These are phyloP conservation scores for Heliconius hermathena DNA, from an alignment of 1,140 invertebrate species.

Conservation along the genomic window DNA sequence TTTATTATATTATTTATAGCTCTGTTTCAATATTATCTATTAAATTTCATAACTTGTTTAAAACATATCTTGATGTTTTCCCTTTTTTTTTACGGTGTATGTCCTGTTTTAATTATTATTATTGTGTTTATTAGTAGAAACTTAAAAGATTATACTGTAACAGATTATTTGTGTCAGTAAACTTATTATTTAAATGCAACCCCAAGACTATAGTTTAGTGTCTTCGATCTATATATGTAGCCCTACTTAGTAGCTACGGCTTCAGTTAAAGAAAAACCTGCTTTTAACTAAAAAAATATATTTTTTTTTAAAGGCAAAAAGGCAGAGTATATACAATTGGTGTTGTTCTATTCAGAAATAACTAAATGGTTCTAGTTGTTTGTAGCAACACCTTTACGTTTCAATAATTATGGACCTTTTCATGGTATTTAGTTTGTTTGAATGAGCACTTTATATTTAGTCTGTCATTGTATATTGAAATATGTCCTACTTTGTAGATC, in stretches of 20 bases:
- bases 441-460: neutral
- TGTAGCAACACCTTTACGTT: neutral
- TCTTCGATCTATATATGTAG: neutral
- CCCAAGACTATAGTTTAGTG: neutral
- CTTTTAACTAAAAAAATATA: neutral
- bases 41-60: neutral
- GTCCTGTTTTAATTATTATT: neutral
- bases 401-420: neutral
- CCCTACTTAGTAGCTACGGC: neutral
- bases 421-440: neutral
- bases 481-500: neutral
- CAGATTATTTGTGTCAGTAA: neutral
- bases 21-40: conserved; percentile 14
- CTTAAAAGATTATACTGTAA: conserved; percentile 9
- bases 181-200: neutral
- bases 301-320: neutral
- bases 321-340: neutral
- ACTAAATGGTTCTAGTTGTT: neutral
- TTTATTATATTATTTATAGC: conserved; percentile 18
- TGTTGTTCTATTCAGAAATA: neutral
- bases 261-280: neutral
- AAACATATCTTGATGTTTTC: neutral
- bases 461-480: conserved; percentile 2
- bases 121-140: neutral
- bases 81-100: neutral